phyloP scores from a whole-genome alignment of 1,140 invertebrate genomes.

The Diachasmimorpha longicaudata region DNA sequence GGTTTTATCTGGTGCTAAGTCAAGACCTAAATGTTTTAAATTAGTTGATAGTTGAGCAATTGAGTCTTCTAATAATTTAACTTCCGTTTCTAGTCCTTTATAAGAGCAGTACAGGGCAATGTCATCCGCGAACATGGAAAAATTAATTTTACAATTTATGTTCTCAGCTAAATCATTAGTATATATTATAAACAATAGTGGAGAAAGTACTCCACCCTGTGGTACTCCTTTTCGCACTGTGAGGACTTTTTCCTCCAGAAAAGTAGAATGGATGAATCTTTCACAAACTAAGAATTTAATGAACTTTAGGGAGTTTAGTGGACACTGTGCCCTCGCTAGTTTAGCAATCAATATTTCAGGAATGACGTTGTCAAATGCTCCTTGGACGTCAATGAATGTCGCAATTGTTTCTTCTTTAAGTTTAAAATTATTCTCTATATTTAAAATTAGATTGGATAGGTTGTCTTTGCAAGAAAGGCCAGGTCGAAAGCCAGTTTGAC shows the following conservation, averaged over 20 bases:
- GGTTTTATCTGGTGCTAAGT: too few relatives aligned
- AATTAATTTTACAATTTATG: background rate
- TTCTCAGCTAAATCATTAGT: background rate
- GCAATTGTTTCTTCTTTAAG: constrained; percentile 11
- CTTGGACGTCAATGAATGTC: constrained; percentile 20
- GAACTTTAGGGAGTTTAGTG: constrained; percentile 3
- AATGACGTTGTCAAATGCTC: constrained; percentile 26
- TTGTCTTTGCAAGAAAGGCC: constrained; percentile 19
- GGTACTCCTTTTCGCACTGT: constrained; percentile 21
- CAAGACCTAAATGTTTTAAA: too few relatives aligned
- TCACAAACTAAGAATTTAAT: constrained; percentile 14
- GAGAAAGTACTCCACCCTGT: constrained; percentile 22
- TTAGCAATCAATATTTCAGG: background rate
- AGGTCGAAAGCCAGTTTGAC: constrained; percentile 13
- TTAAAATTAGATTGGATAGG: background rate
- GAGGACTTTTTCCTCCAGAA: background rate
- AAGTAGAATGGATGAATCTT: background rate
- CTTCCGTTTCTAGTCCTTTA: too few relatives aligned
- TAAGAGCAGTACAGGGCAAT: too few relatives aligned
- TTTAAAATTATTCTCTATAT: constrained; percentile 11
- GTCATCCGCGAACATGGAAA: background rate
- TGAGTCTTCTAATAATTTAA: too few relatives aligned
- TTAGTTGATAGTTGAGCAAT: too few relatives aligned
- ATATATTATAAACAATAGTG: constrained; percentile 3
- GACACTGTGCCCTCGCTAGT: too few relatives aligned